Conservation (phyloP, 2,797 vertebrate genomes). For the Eupleurogrammus muticus region DNA sequence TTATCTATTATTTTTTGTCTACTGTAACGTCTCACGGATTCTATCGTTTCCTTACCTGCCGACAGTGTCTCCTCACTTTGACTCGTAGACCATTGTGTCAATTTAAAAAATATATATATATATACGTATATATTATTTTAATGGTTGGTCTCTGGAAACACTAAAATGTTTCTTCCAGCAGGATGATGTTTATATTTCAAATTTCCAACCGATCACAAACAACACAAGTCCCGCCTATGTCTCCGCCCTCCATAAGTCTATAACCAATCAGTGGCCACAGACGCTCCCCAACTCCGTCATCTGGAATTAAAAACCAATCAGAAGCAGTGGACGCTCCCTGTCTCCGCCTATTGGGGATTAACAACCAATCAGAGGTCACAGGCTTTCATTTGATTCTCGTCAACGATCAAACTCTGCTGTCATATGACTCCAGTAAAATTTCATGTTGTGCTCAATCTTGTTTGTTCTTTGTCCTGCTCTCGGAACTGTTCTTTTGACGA, state of each 20-base stretch:
- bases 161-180: not conserved
- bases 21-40: too few relatives aligned
- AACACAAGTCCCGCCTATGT: constrained; percentile 48
- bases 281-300: not conserved
- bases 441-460: not conserved
- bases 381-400: constrained; percentile 6
- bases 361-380: constrained; percentile 65
- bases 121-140: not conserved
- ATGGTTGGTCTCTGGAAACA: not conserved
- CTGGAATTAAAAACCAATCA: constrained; percentile 78
- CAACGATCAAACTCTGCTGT: not conserved
- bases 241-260: constrained; percentile 18
- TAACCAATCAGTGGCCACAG: constrained; percentile 63
- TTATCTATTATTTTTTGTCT: constrained; percentile 5
- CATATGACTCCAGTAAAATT: not conserved
- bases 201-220: constrained; percentile 83
- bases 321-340: constrained; percentile 51
- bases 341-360: constrained; percentile 17
- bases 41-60: constrained; percentile 60
- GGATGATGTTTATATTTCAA: constrained; percentile 67
- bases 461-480: not conserved
- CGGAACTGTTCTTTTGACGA: not conserved
- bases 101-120: not conserved
- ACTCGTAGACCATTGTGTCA: constrained; percentile 19
- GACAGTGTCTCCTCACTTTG: constrained; percentile 14